These are phyloP conservation scores for Acronicta alni DNA, from an alignment of 2,888 invertebrate genomes.

Conservation along the genomic window DNA sequence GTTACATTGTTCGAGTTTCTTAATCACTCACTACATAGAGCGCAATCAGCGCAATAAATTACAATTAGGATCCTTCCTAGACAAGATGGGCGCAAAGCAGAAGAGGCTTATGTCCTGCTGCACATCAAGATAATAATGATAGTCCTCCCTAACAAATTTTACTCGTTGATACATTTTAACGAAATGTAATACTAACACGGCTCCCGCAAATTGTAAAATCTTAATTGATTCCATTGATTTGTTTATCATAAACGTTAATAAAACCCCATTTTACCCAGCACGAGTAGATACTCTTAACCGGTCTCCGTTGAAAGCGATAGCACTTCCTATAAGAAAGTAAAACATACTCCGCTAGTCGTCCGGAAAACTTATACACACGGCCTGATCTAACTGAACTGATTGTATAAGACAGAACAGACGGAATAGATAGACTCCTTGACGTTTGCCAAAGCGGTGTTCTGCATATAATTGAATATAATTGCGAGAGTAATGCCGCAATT, in stretches of 20 bases:
- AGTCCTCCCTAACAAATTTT: not conserved
- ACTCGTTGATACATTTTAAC: not conserved
- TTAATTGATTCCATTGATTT: too few relatives aligned
- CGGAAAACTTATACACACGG: conserved; percentile 74
- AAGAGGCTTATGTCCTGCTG: too few relatives aligned
- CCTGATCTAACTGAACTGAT: conserved; percentile 60
- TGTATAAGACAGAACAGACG: conserved; percentile 42
- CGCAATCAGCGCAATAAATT: conserved; percentile 4
- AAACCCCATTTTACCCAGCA: conserved; percentile 59
- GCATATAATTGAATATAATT: conserved; percentile 59
- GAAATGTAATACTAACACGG: too few relatives aligned
- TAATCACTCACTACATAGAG: conserved; percentile 6
- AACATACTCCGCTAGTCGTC: conserved; percentile 76
- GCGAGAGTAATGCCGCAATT: conserved; percentile 57
- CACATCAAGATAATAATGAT: too few relatives aligned
- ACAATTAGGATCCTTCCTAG: too few relatives aligned
- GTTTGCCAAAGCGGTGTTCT: conserved; percentile 48
- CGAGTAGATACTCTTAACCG: conserved; percentile 77
- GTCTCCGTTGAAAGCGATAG: conserved; percentile 87
- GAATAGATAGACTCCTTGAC: conserved; percentile 33
- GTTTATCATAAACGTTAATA: conserved; percentile 27
- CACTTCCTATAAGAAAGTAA: conserved; percentile 89
- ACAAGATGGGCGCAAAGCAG: too few relatives aligned
- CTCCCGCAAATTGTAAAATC: too few relatives aligned
- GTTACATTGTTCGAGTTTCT: conserved; percentile 18